A percentile compares a stretch with the other conserved stretches of the same genome.
These are phyloP conservation scores for Rhabdomys pumilio DNA, from an alignment of 2,797 vertebrate species.

Conservation along the genomic window DNA sequence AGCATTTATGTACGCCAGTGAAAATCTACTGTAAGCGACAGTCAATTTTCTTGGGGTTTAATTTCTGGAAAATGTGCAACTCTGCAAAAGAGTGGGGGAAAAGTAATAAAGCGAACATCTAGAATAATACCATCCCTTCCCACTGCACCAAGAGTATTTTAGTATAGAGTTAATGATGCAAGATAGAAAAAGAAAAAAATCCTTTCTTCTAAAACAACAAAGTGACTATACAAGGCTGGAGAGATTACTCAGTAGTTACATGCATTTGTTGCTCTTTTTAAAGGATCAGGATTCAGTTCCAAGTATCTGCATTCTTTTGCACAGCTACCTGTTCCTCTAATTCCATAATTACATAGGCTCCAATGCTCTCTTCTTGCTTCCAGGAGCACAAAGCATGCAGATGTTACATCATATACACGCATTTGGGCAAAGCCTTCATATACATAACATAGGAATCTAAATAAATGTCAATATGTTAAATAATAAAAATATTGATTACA, in stretches of 20 bases:
- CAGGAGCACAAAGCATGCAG: neutral
- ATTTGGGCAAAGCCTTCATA: neutral
- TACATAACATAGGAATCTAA: neutral
- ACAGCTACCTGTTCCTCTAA: too few relatives aligned
- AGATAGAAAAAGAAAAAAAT: neutral
- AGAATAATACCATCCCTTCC: neutral
- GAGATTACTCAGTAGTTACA: neutral
- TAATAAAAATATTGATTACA: neutral
- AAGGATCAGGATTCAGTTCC: neutral
- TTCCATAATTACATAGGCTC: neutral
- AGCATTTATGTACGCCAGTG: neutral
- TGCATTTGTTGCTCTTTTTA: neutral
- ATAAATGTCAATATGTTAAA: neutral
- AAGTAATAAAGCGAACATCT: neutral
- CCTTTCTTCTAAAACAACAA: neutral
- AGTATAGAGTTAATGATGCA: neutral
- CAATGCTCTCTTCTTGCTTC: neutral
- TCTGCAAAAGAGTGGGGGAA: neutral
- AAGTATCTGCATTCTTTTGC: neutral
- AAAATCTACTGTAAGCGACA: neutral
- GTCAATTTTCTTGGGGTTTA: constrained; percentile 36
- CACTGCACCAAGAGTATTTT: neutral
- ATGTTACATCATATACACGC: neutral
- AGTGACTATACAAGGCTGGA: too few relatives aligned
- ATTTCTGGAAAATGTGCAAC: constrained; percentile 3